phyloP scores from a whole-genome alignment of 2,113 vertebrate genomes.

The Percopsis transmontana region DNA sequence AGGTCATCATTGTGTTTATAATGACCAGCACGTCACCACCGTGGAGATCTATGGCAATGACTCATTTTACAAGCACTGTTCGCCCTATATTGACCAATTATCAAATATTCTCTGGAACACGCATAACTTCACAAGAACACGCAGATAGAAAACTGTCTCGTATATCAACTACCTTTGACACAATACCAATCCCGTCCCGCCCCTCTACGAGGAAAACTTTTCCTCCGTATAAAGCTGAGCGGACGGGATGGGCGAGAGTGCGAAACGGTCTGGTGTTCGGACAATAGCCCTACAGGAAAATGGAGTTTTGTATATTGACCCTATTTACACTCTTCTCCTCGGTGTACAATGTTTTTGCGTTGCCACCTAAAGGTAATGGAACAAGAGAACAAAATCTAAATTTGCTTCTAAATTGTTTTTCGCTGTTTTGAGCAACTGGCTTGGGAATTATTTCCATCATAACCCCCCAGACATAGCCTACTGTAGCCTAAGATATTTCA shows the following conservation, averaged over 20 bases:
- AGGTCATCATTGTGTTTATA: too few species aligned
- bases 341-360: conserved; percentile 35
- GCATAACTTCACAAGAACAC: too few species aligned
- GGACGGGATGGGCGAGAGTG: conserved; percentile 17
- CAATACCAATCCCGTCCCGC: conserved; percentile 67
- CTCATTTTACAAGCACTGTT: too few species aligned
- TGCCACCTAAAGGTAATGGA: conserved; percentile 56
- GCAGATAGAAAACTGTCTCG: too few species aligned
- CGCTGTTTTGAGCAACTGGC: background rate
- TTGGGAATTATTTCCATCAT: background rate
- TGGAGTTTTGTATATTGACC: conserved; percentile 55
- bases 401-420: background rate
- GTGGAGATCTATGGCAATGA: too few species aligned
- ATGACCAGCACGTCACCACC: too few species aligned
- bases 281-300: conserved; percentile 28
- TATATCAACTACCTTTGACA: too few species aligned
- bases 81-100: too few species aligned
- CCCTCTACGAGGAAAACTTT: conserved; percentile 36
- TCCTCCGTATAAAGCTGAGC: conserved; percentile 58
- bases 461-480: background rate
- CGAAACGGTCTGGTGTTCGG: conserved; percentile 1
- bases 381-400: background rate
- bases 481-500: too few species aligned
- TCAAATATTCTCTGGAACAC: too few species aligned
- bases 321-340: conserved; percentile 42